phyloP scores from a whole-genome alignment of 1,140 invertebrate species.

The Berghia stephanieae region DNA sequence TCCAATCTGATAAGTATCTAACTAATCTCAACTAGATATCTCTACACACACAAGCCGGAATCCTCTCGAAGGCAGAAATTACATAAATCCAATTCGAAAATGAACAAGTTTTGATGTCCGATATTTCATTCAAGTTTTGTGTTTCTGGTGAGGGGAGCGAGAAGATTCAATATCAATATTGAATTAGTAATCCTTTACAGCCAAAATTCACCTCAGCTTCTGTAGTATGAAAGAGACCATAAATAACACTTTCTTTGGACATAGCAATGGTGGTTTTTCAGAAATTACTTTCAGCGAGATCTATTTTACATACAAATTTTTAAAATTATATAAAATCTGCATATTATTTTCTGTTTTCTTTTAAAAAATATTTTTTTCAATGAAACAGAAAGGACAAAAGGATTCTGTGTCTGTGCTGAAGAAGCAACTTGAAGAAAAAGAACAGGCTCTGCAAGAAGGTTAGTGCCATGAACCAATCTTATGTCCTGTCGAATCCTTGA shows the following conservation, averaged over 20 bases:
- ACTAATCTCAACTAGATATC: no score
- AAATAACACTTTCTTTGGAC: neutral
- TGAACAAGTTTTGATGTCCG: no score
- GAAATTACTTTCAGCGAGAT: neutral
- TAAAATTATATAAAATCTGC: neutral
- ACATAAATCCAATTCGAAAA: no score
- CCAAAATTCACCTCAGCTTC: no score
- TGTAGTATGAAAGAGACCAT: no score
- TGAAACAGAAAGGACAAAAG: slow-evolving; percentile 72
- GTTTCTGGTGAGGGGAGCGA: no score
- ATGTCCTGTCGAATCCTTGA: neutral
- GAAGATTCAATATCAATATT: no score
- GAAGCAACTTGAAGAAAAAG: slow-evolving; percentile 76
- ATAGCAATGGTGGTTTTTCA: neutral
- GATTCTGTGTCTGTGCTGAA: slow-evolving; percentile 86
- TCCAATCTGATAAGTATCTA: no score
- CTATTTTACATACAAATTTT: neutral
- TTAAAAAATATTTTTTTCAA: neutral
- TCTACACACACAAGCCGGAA: no score
- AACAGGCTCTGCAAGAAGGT: slow-evolving; percentile 64
- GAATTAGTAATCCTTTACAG: no score
- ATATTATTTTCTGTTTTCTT: neutral
- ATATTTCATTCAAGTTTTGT: no score
- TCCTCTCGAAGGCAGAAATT: no score
- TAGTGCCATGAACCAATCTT: neutral